Conservation (phyloP, 1,140 invertebrate species). For the Thereuonema tuberculata region DNA sequence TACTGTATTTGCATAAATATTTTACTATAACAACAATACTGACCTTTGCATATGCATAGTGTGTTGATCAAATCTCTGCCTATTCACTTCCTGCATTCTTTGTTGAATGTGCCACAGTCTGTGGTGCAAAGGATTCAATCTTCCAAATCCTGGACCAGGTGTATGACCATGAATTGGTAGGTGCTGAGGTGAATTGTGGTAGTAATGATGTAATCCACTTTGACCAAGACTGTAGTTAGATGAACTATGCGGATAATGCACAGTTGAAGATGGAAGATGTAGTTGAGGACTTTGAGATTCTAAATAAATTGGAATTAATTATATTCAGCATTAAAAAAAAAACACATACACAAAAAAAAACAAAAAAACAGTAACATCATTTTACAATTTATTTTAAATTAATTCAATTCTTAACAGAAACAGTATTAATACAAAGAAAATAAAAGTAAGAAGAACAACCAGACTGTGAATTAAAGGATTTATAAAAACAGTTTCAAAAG, state of each 20-base stretch:
- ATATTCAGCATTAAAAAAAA: background rate
- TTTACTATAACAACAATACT: too few relatives aligned
- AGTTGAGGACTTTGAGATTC: constrained; percentile 3
- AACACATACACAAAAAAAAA: background rate
- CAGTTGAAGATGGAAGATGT: background rate
- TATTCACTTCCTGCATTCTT: constrained; percentile 49
- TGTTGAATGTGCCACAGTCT: constrained; percentile 56
- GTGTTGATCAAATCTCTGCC: constrained; percentile 39
- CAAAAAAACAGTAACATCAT: background rate
- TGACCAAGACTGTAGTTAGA: background rate
- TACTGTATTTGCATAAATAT: too few relatives aligned
- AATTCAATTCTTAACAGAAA: too few relatives aligned
- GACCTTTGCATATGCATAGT: constrained; percentile 23
- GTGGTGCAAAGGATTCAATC: constrained; percentile 56
- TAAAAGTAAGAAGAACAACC: background rate
- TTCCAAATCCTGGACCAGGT: constrained; percentile 28
- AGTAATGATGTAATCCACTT: constrained; percentile 7
- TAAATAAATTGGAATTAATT: background rate
- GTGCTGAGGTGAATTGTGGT: constrained; percentile 10
- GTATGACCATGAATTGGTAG: constrained; percentile 17
- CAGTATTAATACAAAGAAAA: background rate
- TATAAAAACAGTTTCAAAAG: background rate
- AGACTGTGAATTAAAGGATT: too few relatives aligned
- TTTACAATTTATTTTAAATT: background rate
- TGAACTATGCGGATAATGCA: background rate